These are phyloP conservation scores for Caranx ignobilis DNA, from an alignment of 2,113 vertebrate genomes.

Conservation along the genomic window DNA sequence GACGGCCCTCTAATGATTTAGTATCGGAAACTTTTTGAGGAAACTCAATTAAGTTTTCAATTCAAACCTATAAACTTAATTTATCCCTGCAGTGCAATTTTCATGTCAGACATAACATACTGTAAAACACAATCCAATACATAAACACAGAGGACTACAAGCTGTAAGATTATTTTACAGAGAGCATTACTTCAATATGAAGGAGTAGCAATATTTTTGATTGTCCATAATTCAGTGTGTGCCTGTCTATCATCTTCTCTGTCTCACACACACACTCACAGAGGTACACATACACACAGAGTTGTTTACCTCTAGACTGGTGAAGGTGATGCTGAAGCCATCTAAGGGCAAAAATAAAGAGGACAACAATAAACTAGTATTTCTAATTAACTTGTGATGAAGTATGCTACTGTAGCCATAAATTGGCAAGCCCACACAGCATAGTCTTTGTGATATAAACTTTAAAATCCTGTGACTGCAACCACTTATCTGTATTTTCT, in stretches of 20 bases:
- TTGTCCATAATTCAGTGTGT: constrained; percentile 19
- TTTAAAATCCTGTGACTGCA: too few species aligned
- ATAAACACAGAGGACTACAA: constrained; percentile 21
- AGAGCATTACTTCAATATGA: constrained; percentile 7
- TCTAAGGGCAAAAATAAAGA: background rate
- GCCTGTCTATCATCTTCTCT: background rate
- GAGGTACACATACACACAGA: background rate
- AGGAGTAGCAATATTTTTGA: constrained; percentile 14
- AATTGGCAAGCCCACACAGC: too few species aligned
- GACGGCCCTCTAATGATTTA: constrained; percentile 39
- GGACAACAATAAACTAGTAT: background rate
- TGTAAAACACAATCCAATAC: constrained; percentile 20
- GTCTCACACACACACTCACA: background rate
- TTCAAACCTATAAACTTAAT: constrained; percentile 41
- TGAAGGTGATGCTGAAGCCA: background rate
- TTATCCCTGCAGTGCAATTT: constrained; percentile 15
- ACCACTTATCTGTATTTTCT: background rate
- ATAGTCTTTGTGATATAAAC: too few species aligned
- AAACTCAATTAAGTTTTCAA: constrained; percentile 45
- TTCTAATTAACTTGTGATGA: background rate
- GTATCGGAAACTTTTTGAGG: constrained; percentile 44
- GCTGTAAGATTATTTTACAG: constrained; percentile 16
- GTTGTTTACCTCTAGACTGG: background rate
- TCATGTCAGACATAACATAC: constrained; percentile 23
- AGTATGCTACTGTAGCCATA: too few species aligned